phyloP scores from a whole-genome alignment of 2,113 vertebrate species.

The Amphilophus citrinellus region DNA sequence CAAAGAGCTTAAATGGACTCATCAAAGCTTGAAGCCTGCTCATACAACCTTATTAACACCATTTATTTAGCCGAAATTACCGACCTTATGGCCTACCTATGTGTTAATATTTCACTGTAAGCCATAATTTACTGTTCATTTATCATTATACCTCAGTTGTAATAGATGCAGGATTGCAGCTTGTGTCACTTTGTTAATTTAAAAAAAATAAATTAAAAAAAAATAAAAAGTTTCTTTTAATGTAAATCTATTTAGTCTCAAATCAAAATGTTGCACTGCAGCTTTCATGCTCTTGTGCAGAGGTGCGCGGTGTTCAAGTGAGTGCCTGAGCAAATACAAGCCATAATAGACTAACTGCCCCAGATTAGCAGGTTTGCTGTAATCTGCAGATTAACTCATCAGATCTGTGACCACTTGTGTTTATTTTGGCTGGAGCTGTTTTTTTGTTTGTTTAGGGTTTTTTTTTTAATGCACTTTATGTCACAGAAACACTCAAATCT shows the following conservation, averaged over 20 bases:
- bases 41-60: accelerated
- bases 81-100: neutral
- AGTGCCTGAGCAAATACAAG: neutral
- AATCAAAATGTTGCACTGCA: neutral
- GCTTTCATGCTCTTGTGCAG: neutral
- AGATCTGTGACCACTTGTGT: conserved; percentile 55
- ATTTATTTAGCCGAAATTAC: neutral
- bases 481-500: neutral
- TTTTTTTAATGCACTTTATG: conserved; percentile 12
- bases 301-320: neutral
- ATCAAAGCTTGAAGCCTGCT: neutral
- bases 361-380: conserved; percentile 65
- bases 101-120: neutral
- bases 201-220: neutral
- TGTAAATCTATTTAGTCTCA: accelerated
- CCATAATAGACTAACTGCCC: conserved; percentile 59
- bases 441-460: conserved; percentile 10
- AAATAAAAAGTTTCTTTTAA: accelerated
- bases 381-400: conserved; percentile 75
- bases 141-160: neutral
- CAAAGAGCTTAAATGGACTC: neutral
- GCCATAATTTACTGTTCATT: accelerated
- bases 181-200: neutral
- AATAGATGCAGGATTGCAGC: neutral
- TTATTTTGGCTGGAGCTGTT: conserved; percentile 43